Conservation (phyloP, 2,113 vertebrate genomes). For the Chiloscyllium plagiosum region DNA sequence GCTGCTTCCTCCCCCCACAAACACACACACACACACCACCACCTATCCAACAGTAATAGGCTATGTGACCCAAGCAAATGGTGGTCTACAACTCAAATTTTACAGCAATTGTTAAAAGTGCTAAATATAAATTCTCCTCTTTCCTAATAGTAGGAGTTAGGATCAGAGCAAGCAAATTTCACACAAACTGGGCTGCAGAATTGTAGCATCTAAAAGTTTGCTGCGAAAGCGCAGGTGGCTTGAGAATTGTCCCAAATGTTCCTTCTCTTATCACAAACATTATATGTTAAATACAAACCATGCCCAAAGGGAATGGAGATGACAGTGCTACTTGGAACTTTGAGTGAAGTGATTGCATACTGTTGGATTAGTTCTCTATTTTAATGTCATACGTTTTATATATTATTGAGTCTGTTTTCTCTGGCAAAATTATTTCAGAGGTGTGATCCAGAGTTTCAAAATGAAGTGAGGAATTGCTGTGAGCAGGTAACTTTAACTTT, state of each 20-base stretch:
- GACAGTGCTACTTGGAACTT: not conserved
- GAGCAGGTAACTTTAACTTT: not conserved
- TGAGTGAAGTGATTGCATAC: not conserved
- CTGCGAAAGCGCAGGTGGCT: not conserved
- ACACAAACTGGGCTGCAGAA: not conserved
- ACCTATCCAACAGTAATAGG: not conserved
- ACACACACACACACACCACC: too few relatives aligned
- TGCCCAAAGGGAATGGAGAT: not conserved
- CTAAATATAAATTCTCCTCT: not conserved
- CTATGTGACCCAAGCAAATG: not conserved
- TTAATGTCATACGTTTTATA: not conserved
- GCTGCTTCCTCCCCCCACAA: not conserved
- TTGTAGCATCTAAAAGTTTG: not conserved
- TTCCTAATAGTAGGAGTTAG: not conserved
- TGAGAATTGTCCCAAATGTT: not conserved
- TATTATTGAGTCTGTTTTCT: not conserved
- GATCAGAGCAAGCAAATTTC: not conserved
- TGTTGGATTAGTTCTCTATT: not conserved
- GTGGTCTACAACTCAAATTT: not conserved
- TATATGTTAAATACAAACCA: not conserved
- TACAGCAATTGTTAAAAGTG: not conserved
- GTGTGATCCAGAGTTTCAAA: not conserved
- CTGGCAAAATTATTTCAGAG: not conserved
- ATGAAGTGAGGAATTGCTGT: not conserved
- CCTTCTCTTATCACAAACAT: not conserved